Evolutionary conservation across 2,888 invertebrate genomes (phyloP), one percentile per base, ranked within the genome.

Genomic region (Leptopilina syphax): DNA sequence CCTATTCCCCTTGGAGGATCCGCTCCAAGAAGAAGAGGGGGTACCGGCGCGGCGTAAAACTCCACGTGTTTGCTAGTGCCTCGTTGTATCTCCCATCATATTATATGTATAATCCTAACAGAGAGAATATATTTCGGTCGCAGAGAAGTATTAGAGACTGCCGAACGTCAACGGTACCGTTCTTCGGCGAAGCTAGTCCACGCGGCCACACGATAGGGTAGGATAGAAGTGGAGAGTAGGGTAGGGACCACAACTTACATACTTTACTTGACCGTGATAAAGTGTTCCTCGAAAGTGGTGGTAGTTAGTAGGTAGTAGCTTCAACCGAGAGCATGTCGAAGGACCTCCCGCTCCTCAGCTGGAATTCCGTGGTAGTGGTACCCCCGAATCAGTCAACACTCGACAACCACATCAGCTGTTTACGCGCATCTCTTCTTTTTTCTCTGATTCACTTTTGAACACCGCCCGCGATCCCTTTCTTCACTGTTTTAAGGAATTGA

Each of bases 321-420:
- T 84, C 84, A 86, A 84, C 86, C 84, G 83, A 84, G 85, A 86
- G 84, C 86, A 85, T 86, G 85, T 77, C 82, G 87, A 87, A 84
- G 87, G 86, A 88, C 87, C 88, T 87, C 88, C 86, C 86, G 85
- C 85, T 84, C 84, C 84, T 82, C 70, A 73, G 73, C n/a, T 34
- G 41, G 54, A 54, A 73, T 73, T 57, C 34, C 57, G 13, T 8
- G n/a, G 73, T 73, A 73, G 73, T 73, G 54, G 54, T 73, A 57
- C 57, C 54, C 57, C 41, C 73, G 57, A 73, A 73, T 73, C 73
- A 73, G 73, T 73, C 57, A 73, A 73, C 73, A 73, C 54, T 73
- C 57, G 57, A 18, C 70, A 27, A 54, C 54, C 27, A 27, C 70
- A 82, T 83, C 83, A 83, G 83, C 83, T 81, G 83, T 84, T 84